Evolutionary conservation across 2,113 vertebrate species (phyloP).

Genomic region (Condylura cristata): DNA sequence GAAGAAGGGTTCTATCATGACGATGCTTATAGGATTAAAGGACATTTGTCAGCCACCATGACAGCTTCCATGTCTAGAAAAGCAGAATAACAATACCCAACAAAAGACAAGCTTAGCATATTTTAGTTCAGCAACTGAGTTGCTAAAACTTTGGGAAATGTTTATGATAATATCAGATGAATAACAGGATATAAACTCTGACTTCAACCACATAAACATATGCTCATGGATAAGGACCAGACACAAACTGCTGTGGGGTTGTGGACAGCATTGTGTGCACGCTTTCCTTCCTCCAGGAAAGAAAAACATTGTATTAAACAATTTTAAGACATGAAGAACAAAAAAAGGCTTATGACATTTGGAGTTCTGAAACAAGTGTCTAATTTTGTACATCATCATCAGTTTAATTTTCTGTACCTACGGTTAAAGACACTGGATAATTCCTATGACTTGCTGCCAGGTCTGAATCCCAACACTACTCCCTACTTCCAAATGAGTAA

Average conservation of each 20-base stretch:
- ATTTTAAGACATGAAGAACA: background rate
- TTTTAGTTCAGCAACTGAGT: constrained; percentile 12
- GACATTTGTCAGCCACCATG: background rate
- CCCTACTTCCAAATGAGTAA: background rate
- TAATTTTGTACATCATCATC: background rate
- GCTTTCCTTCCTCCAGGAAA: background rate
- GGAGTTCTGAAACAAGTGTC: background rate
- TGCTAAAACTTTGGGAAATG: constrained; percentile 11
- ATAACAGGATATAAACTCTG: constrained; percentile 67
- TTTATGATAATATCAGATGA: constrained; percentile 19
- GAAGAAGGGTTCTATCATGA: background rate
- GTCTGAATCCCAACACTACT: background rate
- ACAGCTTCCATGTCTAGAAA: constrained; percentile 31
- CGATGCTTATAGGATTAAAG: constrained; percentile 39
- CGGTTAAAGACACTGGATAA: background rate
- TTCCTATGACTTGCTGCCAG: background rate
- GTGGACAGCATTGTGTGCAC: background rate
- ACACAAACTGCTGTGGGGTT: background rate
- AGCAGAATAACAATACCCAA: background rate
- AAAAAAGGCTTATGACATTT: background rate
- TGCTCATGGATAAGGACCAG: background rate
- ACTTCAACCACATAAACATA: background rate
- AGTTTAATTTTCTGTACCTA: background rate
- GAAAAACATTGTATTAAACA: background rate
- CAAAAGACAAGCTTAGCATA: background rate